Conservation (phyloP, 2,888 invertebrate species). For the Spodoptera picta region DNA sequence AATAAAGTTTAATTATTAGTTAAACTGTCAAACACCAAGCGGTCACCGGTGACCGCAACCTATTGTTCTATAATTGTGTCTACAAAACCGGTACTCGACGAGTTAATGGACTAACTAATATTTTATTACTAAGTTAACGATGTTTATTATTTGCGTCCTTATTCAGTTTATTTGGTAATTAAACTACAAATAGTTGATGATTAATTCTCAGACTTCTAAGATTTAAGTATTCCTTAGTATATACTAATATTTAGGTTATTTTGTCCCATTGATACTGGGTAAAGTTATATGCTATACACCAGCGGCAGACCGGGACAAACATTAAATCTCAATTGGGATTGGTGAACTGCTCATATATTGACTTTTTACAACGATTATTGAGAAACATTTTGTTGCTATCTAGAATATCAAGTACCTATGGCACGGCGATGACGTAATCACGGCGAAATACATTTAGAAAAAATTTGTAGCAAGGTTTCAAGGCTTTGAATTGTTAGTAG, state of each 20-base stretch:
- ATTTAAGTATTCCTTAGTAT: not conserved
- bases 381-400: slow-evolving; percentile 66
- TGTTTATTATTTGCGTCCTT: too few relatives aligned
- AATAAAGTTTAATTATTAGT: not conserved
- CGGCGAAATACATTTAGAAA: not conserved
- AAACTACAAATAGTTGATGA: too few relatives aligned
- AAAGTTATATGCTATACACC: slow-evolving; percentile 77
- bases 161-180: too few relatives aligned
- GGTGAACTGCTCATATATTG: slow-evolving; percentile 63
- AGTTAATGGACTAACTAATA: too few relatives aligned
- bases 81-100: too few relatives aligned
- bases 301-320: slow-evolving; percentile 85
- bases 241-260: not conserved
- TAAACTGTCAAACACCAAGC: too few relatives aligned
- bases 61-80: too few relatives aligned
- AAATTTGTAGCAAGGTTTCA: not conserved
- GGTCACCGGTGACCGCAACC: too few relatives aligned
- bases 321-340: slow-evolving; percentile 68
- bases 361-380: slow-evolving; percentile 68
- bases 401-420: not conserved
- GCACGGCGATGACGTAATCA: slow-evolving; percentile 1
- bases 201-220: too few relatives aligned
- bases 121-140: too few relatives aligned
- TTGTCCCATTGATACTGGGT: slow-evolving; percentile 85
- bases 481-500: not conserved